Conservation (phyloP, 2,888 invertebrate species). For the Caradrina kadenii region DNA sequence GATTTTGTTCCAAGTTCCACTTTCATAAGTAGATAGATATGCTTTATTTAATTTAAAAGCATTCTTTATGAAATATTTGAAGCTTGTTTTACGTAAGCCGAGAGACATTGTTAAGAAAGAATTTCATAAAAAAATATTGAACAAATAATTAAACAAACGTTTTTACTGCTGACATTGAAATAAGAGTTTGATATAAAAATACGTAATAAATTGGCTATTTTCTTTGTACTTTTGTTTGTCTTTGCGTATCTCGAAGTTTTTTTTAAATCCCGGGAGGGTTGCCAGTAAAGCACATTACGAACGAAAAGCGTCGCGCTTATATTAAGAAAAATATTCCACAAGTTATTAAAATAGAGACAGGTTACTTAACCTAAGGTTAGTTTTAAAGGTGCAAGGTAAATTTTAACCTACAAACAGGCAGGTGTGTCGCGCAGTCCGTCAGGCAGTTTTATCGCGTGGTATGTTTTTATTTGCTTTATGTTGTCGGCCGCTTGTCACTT, state of each 20-base stretch:
- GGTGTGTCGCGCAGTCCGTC: conserved; percentile 9
- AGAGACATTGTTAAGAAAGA: conserved; percentile 21
- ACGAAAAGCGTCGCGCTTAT: background rate
- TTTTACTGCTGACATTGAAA: conserved; percentile 24
- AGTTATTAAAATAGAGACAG: background rate
- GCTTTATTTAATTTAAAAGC: conserved; percentile 32
- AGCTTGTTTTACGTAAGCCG: conserved; percentile 9
- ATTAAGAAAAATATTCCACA: conserved; percentile 1
- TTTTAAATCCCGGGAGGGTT: conserved; percentile 13
- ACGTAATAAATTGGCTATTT: conserved; percentile 19
- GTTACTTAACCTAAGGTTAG: background rate
- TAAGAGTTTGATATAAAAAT: conserved; percentile 15
- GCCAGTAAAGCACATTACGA: conserved; percentile 7
- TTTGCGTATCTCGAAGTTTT: conserved; percentile 22
- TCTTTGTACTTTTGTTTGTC: conserved; percentile 13
- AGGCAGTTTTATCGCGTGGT: conserved; percentile 37
- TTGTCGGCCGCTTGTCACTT: conserved; percentile 42
- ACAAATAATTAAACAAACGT: conserved; percentile 9
- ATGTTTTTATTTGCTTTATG: conserved; percentile 42
- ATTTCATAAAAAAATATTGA: conserved; percentile 20
- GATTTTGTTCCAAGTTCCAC: conserved; percentile 51
- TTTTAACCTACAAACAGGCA: conserved; percentile 34
- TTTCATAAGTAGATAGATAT: conserved; percentile 45
- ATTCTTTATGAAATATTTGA: conserved; percentile 28
- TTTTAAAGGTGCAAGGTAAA: conserved; percentile 21